Evolutionary conservation across 2,888 invertebrate genomes (phyloP).

Genomic region (Spialia ferax): DNA sequence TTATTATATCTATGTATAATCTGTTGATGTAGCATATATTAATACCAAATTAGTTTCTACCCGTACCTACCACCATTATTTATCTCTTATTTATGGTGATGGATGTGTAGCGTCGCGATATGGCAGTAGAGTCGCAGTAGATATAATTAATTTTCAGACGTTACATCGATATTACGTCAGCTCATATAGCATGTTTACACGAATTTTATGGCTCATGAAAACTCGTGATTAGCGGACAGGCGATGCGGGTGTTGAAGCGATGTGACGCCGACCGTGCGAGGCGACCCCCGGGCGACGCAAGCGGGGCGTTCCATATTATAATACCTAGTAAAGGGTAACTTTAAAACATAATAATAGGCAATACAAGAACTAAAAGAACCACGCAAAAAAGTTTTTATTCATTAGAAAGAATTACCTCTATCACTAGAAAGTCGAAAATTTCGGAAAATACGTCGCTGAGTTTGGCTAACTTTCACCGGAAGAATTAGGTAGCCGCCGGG

Average conservation of each 20-base stretch:
- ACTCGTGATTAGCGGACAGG: constrained; percentile 56
- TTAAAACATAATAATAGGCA: too few species aligned
- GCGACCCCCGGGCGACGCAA: constrained; percentile 18
- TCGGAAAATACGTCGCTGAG: too few species aligned
- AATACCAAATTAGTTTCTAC: background rate
- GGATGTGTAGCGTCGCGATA: background rate
- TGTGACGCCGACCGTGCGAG: constrained; percentile 34
- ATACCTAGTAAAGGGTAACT: too few species aligned
- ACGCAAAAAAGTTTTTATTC: too few species aligned
- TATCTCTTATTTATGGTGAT: background rate
- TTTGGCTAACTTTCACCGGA: too few species aligned
- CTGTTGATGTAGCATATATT: background rate
- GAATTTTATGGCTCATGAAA: constrained; percentile 60
- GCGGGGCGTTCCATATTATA: too few species aligned
- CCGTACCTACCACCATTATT: too few species aligned
- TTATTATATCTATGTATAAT: background rate
- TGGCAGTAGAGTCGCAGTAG: background rate
- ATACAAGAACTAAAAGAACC: too few species aligned
- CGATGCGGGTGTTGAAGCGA: constrained; percentile 25
- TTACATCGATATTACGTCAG: constrained; percentile 51
- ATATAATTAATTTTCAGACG: constrained; percentile 35
- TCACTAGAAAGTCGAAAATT: too few species aligned
- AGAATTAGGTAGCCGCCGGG: too few species aligned
- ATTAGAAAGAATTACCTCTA: too few species aligned
- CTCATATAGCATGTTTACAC: constrained; percentile 64